Base-by-base conservation (phyloP, 1,140 invertebrate genomes). In the Pseudomyrmex dendroicus region DNA sequence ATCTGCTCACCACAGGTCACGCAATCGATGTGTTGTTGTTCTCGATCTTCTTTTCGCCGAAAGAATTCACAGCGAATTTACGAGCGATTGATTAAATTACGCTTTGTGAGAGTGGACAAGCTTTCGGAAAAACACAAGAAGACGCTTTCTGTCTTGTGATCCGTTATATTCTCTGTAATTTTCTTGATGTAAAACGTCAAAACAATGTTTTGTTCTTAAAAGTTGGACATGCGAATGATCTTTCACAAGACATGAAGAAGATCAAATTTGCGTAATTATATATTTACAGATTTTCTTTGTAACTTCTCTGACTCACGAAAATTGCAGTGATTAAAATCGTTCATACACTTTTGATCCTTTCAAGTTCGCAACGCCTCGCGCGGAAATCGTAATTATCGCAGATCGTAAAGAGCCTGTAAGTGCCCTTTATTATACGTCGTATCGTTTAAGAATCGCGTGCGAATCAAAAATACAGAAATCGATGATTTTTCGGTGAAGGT, bases 81-180 rank as follows among this genome's bases (percentile, higher is more conserved):
- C 46, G 78, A 72, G 68, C 68, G 25, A 25, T 17, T n/a, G 70
- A 50, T 82, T 82, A 54, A 82, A 73, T 63, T 63, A 61, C 25
- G 12, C 17, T 82, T 82, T 67, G 68, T 63, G 57, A 70, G 73
- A 82, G 48, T 5, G 57, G 25, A 0, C 25, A 25, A 25, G 17
- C 13, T 68, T 25, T 22, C 17, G 76, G 17, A 54, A 78, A 48
- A 68, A 20, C 52, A 22, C 50, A 52, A n/a, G 25, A 25, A 48
- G 12, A 57, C 12, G 52, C 35, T 57, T 17, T 59, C 20, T 20
- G 8, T 35, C 5, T 35, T 12, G 13, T 20, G 59, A 10, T 2
- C 54, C 15, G 35, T 59, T 13, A 67, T 68, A n/a, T 12, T 13
- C 20, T 12, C 10, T 12, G 25, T 48, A 68, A 68, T 78, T 70